Evolutionary conservation across 2,113 vertebrate genomes (phyloP).

Genomic region (Ochotona princeps): DNA sequence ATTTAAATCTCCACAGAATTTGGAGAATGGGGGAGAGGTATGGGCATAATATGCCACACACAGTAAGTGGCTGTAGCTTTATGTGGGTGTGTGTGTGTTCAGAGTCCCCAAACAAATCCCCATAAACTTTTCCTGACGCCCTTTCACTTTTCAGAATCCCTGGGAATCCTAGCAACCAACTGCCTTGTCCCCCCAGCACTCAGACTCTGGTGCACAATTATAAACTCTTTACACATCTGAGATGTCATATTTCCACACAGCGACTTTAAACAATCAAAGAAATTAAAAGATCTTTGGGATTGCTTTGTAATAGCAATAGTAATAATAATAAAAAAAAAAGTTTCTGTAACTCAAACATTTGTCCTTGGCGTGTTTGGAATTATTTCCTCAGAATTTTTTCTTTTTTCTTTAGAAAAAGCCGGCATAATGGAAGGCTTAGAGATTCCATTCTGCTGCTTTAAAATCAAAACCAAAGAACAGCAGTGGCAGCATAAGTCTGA

Average conservation of each 20-base stretch:
- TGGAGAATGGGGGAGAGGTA: neutral
- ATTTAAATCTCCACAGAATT: slow-evolving; percentile 85
- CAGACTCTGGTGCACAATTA: slow-evolving; percentile 80
- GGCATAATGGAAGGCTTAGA: slow-evolving; percentile 80
- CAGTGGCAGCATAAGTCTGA: slow-evolving; percentile 72
- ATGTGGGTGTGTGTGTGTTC: slow-evolving; percentile 76
- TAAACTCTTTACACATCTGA: slow-evolving; percentile 81
- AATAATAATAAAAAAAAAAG: slow-evolving; percentile 72
- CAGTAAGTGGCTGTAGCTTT: slow-evolving; percentile 84
- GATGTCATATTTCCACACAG: slow-evolving; percentile 77
- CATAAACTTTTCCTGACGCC: slow-evolving; percentile 84
- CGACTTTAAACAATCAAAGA: slow-evolving; percentile 83
- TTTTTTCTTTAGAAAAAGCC: slow-evolving; percentile 35
- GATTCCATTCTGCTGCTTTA: slow-evolving; percentile 76
- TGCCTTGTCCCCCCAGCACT: slow-evolving; percentile 62
- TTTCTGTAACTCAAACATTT: slow-evolving; percentile 75
- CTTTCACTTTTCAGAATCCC: slow-evolving; percentile 77
- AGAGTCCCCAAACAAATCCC: slow-evolving; percentile 84
- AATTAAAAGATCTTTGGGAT: slow-evolving; percentile 83
- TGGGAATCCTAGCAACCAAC: slow-evolving; percentile 72
- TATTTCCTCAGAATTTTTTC: slow-evolving; percentile 72
- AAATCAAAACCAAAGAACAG: slow-evolving; percentile 77
- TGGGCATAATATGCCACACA: slow-evolving; percentile 80
- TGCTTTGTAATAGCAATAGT: slow-evolving; percentile 80
- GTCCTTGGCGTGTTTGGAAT: slow-evolving; percentile 78